Evolutionary conservation across 1,140 invertebrate species (phyloP), one percentile per base, ranked within the genome.

Genomic region (Mylabris phalerata): DNA sequence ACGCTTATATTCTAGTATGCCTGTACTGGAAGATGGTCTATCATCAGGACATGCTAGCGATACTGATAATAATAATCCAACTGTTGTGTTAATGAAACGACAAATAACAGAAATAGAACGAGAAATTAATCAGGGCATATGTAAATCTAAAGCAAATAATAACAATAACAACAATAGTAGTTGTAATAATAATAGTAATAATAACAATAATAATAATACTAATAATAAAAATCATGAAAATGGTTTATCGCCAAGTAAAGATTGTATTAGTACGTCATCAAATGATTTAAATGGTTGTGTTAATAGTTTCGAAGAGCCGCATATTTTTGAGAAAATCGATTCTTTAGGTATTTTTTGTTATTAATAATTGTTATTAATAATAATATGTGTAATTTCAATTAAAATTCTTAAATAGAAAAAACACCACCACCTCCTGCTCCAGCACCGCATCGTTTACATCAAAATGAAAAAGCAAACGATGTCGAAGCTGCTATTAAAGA

Each of bases 21-120:
- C 95, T 0, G 87, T 95, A n/a, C 81, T 97, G 9, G 94, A 97
- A 75, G 94, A 98, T 76, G 94, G 94, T 60, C 71, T 97, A 61
- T 85, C 92, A 47, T 91, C 89, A 45, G 93, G 93, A 10, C 93
- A 95, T 71, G 89, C 88, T 2, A 95, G 92, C 64, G 93, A 96
- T 74, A 89, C 85, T 1, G 93, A 95, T 71, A 93, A 94, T 73
- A 90, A 90, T 75, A 88, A 88, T 73, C 84, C 83, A 49, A 81
- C 79, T 32, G 80, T 85, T 7, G 79, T 86, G 73, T 73, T 87
- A 3, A 87, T 87, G 82, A 87, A 87, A 64, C 78, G 84, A 54
- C 85, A 87, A 73, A 87, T 87, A 54, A 83, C 82, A 52, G 85
- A 87, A 70, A 87, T 87, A 48, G 85, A 87, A 68, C 79, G 83